These are phyloP conservation scores for Butastur rufipennis DNA, from an alignment of 2,113 vertebrate species.

Conservation along the genomic window DNA sequence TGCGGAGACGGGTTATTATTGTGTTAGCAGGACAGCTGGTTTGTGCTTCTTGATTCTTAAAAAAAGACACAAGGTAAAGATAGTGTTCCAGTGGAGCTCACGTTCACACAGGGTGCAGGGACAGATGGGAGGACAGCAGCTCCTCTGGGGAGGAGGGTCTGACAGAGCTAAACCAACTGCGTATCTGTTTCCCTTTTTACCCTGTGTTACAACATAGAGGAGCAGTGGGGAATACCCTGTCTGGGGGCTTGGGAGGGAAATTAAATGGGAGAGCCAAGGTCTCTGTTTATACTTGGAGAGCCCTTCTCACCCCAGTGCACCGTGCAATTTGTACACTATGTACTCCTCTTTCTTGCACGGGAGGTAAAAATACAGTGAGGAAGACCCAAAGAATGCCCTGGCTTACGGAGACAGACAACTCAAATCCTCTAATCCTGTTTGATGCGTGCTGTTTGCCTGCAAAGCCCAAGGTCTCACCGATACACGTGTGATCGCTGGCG, in stretches of 20 bases:
- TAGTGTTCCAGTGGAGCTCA: neutral
- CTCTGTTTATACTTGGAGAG: neutral
- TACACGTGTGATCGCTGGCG: accelerated
- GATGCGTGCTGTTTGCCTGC: neutral
- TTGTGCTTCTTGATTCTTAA: neutral
- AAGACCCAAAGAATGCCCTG: neutral
- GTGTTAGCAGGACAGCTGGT: neutral
- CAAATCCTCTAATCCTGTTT: constrained; percentile 8
- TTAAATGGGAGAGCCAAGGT: neutral
- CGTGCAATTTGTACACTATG: neutral
- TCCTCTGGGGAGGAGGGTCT: neutral
- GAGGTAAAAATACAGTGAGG: neutral
- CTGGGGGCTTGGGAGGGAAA: neutral
- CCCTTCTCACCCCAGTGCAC: neutral
- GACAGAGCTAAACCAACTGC: neutral
- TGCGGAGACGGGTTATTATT: neutral
- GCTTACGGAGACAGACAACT: neutral
- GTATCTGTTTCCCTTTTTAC: neutral
- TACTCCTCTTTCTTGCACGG: neutral
- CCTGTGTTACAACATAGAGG: neutral
- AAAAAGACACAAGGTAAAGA: neutral
- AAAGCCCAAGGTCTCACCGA: accelerated
- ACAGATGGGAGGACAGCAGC: neutral
- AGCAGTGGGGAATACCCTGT: neutral
- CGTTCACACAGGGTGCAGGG: accelerated